Conservation (phyloP, 2,797 vertebrate species). For the Sebastes ruberrimus region DNA sequence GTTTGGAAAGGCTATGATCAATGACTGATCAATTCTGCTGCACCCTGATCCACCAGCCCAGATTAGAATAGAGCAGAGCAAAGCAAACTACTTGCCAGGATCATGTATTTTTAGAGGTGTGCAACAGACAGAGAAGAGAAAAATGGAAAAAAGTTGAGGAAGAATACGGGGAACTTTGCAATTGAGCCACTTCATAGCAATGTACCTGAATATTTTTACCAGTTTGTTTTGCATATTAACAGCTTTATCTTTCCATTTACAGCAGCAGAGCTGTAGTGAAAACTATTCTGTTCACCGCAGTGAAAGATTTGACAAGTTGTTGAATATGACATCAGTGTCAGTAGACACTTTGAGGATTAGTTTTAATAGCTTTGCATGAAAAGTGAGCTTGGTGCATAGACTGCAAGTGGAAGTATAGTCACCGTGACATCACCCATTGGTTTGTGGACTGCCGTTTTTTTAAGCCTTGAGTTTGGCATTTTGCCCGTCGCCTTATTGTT, state of each 20-base stretch:
- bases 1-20: neutral
- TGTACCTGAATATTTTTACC: neutral
- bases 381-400: neutral
- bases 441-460: too few relatives aligned
- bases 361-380: neutral
- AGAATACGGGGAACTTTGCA: neutral
- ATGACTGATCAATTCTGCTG: neutral
- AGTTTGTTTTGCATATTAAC: neutral
- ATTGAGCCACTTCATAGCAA: neutral
- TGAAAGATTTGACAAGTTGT: neutral
- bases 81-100: neutral
- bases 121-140: neutral
- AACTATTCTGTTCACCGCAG: neutral
- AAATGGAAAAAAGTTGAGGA: neutral
- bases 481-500: too few relatives aligned
- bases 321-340: neutral
- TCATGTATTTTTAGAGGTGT: neutral
- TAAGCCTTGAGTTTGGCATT: too few relatives aligned
- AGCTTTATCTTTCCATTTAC: neutral
- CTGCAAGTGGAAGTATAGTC: too few relatives aligned
- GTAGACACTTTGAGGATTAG: neutral
- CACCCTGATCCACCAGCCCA: neutral
- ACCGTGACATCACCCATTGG: too few relatives aligned
- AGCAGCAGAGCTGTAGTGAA: neutral
- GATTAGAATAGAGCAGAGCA: neutral